A percentile compares a stretch with the other conserved stretches of the same genome.
Evolutionary conservation across 1,140 invertebrate genomes (phyloP).

Genomic region (Paracyclopina nana): DNA sequence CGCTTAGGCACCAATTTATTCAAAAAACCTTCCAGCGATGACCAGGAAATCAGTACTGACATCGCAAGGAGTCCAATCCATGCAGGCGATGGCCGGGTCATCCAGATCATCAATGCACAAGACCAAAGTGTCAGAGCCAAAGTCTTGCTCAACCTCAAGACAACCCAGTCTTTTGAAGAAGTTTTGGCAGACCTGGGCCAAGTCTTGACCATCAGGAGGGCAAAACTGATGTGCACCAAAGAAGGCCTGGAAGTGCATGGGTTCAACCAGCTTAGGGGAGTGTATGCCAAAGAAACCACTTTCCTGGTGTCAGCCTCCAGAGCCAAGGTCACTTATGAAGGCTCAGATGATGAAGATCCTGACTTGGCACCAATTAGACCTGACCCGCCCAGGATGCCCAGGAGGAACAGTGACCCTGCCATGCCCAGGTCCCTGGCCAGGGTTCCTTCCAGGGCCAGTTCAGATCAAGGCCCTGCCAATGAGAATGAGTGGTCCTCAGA

Average conservation of each 20-base stretch:
- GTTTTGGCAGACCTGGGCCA: constrained; percentile 78
- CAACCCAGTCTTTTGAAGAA: constrained; percentile 79
- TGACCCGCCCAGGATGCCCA: not conserved
- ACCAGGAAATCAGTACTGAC: too few relatives aligned
- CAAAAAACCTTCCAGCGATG: too few relatives aligned
- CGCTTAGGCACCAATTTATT: too few relatives aligned
- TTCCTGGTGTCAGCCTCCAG: constrained; percentile 5
- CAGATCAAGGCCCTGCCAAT: not conserved
- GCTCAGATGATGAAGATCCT: not conserved
- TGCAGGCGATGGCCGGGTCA: constrained; percentile 46
- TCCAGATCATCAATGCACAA: constrained; percentile 73
- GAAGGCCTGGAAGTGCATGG: constrained; percentile 59
- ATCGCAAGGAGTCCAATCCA: too few relatives aligned
- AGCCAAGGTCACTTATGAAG: not conserved
- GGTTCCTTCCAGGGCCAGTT: not conserved
- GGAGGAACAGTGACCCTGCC: not conserved
- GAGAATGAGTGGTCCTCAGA: too few relatives aligned
- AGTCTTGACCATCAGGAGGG: constrained; percentile 67
- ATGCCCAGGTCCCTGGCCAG: not conserved
- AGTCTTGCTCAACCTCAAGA: constrained; percentile 69
- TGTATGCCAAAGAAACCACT: not conserved
- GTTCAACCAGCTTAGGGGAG: constrained; percentile 7
- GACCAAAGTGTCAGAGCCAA: constrained; percentile 72
- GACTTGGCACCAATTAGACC: not conserved
- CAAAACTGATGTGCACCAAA: constrained; percentile 69